Conservation (phyloP, 2,888 invertebrate genomes). For the Eumacrocentrus americanus region DNA sequence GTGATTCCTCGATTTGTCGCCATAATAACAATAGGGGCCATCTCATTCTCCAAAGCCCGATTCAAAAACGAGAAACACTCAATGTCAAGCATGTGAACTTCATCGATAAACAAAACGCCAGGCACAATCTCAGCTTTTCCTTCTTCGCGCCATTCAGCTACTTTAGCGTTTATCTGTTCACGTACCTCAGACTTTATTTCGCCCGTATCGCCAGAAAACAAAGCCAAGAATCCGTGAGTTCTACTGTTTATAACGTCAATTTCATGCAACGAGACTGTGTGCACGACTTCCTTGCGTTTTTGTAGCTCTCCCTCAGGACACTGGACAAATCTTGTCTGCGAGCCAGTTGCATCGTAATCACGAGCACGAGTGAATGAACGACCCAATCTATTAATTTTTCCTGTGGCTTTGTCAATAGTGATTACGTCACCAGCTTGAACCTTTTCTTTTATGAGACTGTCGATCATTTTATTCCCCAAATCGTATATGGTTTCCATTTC, state of each 20-base stretch:
- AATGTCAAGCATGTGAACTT: slow-evolving; percentile 98
- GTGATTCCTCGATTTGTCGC: slow-evolving; percentile 97
- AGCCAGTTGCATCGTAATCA: slow-evolving; percentile 95
- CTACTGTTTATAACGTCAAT: slow-evolving; percentile 99
- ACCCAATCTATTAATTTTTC: slow-evolving; percentile 88
- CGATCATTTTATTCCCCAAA: slow-evolving; percentile 97
- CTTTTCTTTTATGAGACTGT: slow-evolving; percentile 94
- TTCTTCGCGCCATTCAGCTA: slow-evolving; percentile 98
- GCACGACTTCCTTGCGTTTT: slow-evolving; percentile 96
- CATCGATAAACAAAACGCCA: slow-evolving; percentile 96
- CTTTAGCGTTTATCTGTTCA: slow-evolving; percentile 97
- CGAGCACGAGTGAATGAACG: slow-evolving; percentile 94
- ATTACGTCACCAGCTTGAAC: slow-evolving; percentile 95
- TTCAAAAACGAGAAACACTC: slow-evolving; percentile 99
- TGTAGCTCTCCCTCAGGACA: slow-evolving; percentile 99
- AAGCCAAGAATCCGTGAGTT: slow-evolving; percentile 95
- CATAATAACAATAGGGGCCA: slow-evolving; percentile 98
- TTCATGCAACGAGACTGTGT: slow-evolving; percentile 98
- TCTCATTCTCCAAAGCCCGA: slow-evolving; percentile 94
- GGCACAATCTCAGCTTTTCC: slow-evolving; percentile 99
- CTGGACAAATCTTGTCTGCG: slow-evolving; percentile 89
- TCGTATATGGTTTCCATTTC: slow-evolving; percentile 99
- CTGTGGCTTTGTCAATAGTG: slow-evolving; percentile 98
- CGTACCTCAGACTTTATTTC: slow-evolving; percentile 98
- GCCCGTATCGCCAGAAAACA: slow-evolving; percentile 99